Conservation (phyloP, 2,888 invertebrate species). For the Cryptocephalus moraei region DNA sequence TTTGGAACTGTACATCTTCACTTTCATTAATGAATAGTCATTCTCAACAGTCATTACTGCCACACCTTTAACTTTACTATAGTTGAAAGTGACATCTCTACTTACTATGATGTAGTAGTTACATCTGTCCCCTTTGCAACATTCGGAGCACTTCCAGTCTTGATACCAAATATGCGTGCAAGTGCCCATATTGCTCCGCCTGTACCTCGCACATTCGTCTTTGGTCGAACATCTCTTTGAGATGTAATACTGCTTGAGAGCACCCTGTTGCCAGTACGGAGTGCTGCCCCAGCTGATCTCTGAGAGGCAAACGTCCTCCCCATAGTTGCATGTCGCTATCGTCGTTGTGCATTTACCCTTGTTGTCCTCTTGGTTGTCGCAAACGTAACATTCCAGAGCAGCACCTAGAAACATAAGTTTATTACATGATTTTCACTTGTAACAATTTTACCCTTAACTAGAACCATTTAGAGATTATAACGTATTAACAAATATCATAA, state of each 20-base stretch:
- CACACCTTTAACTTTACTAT: no score
- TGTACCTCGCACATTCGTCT: conserved; percentile 62
- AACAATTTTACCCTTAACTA: no score
- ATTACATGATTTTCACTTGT: background rate
- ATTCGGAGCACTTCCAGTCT: conserved; percentile 94
- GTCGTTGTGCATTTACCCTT: conserved; percentile 86
- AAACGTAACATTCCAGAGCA: conserved; percentile 89
- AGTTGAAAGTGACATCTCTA: conserved; percentile 19
- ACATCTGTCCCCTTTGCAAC: conserved; percentile 91
- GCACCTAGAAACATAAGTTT: conserved; percentile 38
- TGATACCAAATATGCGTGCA: conserved; percentile 92
- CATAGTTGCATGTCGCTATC: conserved; percentile 80
- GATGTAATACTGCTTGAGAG: conserved; percentile 85
- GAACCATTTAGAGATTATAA: background rate
- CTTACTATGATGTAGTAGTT: conserved; percentile 93
- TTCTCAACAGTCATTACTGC: no score
- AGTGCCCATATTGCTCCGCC: conserved; percentile 59
- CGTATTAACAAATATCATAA: background rate
- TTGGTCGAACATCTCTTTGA: conserved; percentile 83
- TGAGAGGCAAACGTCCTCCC: conserved; percentile 78
- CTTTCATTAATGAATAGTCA: no score
- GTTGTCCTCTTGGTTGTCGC: conserved; percentile 85
- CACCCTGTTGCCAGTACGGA: conserved; percentile 92
- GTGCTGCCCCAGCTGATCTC: conserved; percentile 92
- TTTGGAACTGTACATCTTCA: no score